Evolutionary conservation across 1,140 invertebrate species (phyloP).

Genomic region (Cecropterus lyciades): DNA sequence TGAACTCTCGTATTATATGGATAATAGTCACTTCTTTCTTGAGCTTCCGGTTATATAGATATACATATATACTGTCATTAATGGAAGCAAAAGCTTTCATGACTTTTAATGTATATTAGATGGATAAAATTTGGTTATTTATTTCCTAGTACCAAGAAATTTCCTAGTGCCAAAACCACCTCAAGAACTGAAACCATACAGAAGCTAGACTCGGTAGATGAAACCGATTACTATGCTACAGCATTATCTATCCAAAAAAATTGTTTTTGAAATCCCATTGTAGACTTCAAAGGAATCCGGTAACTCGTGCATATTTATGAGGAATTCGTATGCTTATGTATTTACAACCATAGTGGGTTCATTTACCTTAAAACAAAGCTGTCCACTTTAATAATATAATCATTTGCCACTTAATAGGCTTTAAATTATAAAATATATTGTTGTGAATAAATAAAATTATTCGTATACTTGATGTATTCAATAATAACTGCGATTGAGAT

Average conservation of each 20-base stretch:
- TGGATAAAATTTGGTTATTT: too few relatives aligned
- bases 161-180: conserved; percentile 30
- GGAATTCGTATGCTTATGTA: conserved; percentile 38
- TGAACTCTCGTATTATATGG: too few relatives aligned
- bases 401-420: not conserved
- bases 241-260: conserved; percentile 30
- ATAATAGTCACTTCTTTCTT: too few relatives aligned
- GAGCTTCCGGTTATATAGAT: too few relatives aligned
- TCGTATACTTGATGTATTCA: too few relatives aligned
- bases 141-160: too few relatives aligned
- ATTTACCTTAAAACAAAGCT: conserved; percentile 20
- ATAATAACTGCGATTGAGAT: too few relatives aligned
- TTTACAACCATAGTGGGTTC: conserved; percentile 28
- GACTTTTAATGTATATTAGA: too few relatives aligned
- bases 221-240: conserved; percentile 50
- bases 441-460: not conserved
- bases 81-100: too few relatives aligned
- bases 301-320: conserved; percentile 33
- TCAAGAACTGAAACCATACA: conserved; percentile 44
- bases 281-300: conserved; percentile 39
- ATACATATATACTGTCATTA: too few relatives aligned
- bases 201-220: conserved; percentile 56
- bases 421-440: conserved; percentile 12
- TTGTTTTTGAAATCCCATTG: conserved; percentile 45
- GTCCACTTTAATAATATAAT: conserved; percentile 4